Conservation (phyloP, 2,113 vertebrate species). For the Chrysemys picta region DNA sequence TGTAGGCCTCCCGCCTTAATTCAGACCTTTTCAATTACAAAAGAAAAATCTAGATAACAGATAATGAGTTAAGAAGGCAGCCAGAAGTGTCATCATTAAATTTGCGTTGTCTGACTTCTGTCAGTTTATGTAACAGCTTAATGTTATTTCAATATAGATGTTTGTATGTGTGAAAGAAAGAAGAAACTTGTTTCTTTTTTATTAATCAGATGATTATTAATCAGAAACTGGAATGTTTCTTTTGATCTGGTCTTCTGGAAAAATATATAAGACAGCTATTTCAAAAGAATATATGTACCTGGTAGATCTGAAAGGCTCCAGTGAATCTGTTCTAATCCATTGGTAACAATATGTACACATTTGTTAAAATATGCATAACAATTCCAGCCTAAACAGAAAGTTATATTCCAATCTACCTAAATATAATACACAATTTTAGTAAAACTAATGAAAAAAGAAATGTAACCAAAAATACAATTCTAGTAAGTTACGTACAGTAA, state of each 20-base stretch:
- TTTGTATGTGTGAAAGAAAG: background rate
- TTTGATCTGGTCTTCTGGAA: background rate
- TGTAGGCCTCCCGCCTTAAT: background rate
- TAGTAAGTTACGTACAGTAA: accelerated
- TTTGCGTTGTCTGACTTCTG: accelerated
- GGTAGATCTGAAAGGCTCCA: background rate
- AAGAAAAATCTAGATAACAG: background rate
- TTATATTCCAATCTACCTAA: background rate
- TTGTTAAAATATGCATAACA: background rate
- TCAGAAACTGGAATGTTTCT: background rate
- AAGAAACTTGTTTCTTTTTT: background rate
- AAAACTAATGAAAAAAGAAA: background rate
- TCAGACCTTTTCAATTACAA: background rate
- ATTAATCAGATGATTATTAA: background rate
- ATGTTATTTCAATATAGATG: background rate
- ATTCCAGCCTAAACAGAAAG: background rate
- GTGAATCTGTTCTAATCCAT: background rate
- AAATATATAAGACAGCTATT: background rate
- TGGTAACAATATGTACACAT: background rate
- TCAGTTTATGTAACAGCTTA: background rate
- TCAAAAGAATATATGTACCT: background rate
- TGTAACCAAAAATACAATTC: background rate
- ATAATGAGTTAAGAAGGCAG: background rate
- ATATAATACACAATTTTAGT: background rate
- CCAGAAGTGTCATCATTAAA: background rate